Evolutionary conservation across 2,797 vertebrate species (phyloP).

Genomic region (Pelobates cultripes): DNA sequence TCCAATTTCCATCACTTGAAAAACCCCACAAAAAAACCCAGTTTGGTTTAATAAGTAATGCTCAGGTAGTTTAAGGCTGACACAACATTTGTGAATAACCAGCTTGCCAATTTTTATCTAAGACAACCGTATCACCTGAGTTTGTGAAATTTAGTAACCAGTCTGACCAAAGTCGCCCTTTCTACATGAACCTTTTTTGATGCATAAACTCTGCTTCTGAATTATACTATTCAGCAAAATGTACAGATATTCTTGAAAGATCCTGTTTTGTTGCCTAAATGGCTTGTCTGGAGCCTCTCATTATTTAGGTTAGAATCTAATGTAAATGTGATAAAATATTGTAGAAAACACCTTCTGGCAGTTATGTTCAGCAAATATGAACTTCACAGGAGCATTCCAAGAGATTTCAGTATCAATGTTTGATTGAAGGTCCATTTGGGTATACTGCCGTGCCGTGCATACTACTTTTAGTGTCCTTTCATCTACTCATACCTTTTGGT

Average conservation of each 20-base stretch:
- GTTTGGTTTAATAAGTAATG: no score
- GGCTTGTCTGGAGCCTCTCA: not conserved
- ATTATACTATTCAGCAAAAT: not conserved
- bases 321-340: not conserved
- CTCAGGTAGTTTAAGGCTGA: no score
- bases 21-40: no score
- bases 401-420: constrained; percentile 9
- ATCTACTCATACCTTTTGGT: not conserved
- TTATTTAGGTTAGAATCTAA: not conserved
- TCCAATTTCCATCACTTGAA: no score
- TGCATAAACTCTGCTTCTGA: no score
- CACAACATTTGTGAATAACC: no score
- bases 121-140: no score
- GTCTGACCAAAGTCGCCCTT: no score
- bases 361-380: not conserved
- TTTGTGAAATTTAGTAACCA: no score
- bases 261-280: not conserved
- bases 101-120: no score
- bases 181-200: no score
- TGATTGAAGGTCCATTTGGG: constrained; percentile 29
- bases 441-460: constrained; percentile 22
- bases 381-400: constrained; percentile 8
- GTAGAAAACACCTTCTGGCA: not conserved
- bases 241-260: not conserved
- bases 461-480: not conserved